Evolutionary conservation across 2,888 invertebrate genomes (phyloP), one percentile per base, ranked within the genome.

Genomic region (Dolichopus griseipennis): DNA sequence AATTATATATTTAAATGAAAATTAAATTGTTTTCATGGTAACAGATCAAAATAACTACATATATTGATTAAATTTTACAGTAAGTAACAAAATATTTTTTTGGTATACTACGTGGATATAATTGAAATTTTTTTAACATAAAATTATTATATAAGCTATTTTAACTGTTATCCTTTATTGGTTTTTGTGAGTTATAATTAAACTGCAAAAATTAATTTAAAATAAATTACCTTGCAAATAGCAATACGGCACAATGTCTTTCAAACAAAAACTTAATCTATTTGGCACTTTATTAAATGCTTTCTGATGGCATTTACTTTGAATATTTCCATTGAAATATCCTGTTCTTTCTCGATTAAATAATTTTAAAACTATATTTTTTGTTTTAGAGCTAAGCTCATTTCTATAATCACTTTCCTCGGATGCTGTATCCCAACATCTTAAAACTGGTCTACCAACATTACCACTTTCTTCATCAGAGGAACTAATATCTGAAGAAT

Each of bases 291-390:
- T 84, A 64, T 73, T 76, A 74, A 76, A 80, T 71, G 80, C 78
- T 72, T 84, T 78, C 74, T 82, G 84, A 69, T 81, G 82, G 71
- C 80, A 81, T 70, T 80, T 82, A 34, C 81, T 83, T 76, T 81
- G 79, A 15, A 77, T 75, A 72, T 78, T 83, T 69, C 82, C 83
- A 12, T 84, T 83, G 72, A 85, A 85, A 72, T 79, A 79, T 61
- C 86, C 86, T 72, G 80, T 83, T 69, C 81, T 81, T 84, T 87
- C 86, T 77, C 87, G 83, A 76, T 85, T 85, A 75, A 85, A 83
- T 75, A 87, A 80, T 81, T 87, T 87, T 81, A 69, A 65, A 78
- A 81, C 69, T 78, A 74, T 72, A 82, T 77, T 74, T 78, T 76
- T 18, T 52, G 52, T 52, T 7, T 52, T 52, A 18, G 52, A 52